Evolutionary conservation across 2,113 vertebrate species (phyloP).

Genomic region (Cygnus buccinator): DNA sequence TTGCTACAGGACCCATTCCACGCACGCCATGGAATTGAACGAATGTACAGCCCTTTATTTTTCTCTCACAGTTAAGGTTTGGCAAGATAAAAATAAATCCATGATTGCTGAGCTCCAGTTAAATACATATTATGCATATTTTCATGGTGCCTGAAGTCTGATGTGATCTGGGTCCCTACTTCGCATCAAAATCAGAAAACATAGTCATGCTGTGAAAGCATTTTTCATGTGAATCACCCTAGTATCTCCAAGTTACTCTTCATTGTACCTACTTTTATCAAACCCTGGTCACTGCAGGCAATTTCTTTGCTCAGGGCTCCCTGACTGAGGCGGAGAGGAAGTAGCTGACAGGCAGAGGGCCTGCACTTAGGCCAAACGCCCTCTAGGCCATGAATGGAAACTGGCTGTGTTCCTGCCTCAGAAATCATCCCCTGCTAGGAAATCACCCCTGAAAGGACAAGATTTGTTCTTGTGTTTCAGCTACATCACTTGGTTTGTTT

Average conservation of each 20-base stretch:
- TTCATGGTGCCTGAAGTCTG: background rate
- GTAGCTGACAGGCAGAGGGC: background rate
- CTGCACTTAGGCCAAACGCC: background rate
- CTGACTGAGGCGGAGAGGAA: background rate
- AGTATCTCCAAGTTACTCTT: background rate
- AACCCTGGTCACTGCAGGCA: background rate
- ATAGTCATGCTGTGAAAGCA: background rate
- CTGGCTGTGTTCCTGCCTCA: background rate
- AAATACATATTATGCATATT: background rate
- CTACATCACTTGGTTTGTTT: background rate
- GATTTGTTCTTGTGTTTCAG: conserved; percentile 16
- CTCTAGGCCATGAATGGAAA: background rate
- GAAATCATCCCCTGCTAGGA: background rate
- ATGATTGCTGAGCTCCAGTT: background rate
- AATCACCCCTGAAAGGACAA: conserved; percentile 15
- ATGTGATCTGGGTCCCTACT: background rate
- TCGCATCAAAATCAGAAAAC: background rate
- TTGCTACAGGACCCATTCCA: background rate
- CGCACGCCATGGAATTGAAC: background rate
- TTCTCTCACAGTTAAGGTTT: background rate
- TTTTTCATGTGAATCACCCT: background rate
- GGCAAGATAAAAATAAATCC: background rate
- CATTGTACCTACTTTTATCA: background rate
- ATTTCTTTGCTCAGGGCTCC: background rate
- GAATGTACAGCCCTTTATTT: background rate